Evolutionary conservation across 2,113 vertebrate genomes (phyloP).

Genomic region (Phocoena phocoena): DNA sequence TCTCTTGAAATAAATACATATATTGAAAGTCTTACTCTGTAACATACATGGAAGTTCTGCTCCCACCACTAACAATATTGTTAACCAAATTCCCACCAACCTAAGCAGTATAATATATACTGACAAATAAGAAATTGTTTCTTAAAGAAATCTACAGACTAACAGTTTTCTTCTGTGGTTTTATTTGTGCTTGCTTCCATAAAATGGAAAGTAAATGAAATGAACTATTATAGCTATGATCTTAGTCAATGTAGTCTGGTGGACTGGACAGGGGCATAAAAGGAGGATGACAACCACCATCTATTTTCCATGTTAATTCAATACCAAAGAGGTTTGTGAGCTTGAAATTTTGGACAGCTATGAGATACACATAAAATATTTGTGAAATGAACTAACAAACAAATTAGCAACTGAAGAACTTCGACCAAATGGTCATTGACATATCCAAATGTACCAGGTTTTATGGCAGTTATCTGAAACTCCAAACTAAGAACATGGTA

Average conservation of each 20-base stretch:
- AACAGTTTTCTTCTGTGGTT: neutral
- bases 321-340: neutral
- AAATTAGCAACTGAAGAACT: constrained; percentile 17
- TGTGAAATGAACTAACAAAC: neutral
- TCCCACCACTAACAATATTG: neutral
- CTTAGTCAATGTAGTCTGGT: neutral
- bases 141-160: neutral
- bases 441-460: neutral
- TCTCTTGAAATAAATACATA: neutral
- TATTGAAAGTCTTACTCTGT: neutral
- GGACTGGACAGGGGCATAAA: neutral
- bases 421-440: neutral
- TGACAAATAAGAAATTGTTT: neutral
- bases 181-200: neutral
- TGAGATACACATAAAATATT: neutral
- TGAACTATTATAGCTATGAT: neutral
- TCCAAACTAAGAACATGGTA: neutral
- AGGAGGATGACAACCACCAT: neutral
- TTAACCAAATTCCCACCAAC: neutral
- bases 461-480: neutral
- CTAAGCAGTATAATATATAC: neutral
- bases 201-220: constrained; percentile 1
- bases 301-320: neutral
- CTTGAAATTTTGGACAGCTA: neutral
- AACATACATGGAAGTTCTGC: neutral